A percentile compares a stretch with the other conserved stretches of the same genome.
phyloP scores from a whole-genome alignment of 2,113 vertebrate genomes.

The Pardalotus punctatus region DNA sequence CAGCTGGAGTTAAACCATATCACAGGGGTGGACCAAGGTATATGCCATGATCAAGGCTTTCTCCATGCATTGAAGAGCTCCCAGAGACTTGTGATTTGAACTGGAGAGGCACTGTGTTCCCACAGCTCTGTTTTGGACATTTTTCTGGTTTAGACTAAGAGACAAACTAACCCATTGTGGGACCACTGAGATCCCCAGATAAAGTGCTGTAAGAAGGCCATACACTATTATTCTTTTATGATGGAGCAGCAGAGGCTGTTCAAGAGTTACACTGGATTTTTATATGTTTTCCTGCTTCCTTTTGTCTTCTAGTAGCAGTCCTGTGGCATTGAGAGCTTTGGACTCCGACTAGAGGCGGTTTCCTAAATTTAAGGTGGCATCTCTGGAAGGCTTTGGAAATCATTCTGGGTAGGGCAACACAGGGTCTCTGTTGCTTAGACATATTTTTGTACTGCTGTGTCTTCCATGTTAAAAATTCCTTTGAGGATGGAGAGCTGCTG shows the following conservation, averaged over 20 bases:
- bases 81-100: neutral
- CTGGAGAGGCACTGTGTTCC: neutral
- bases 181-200: neutral
- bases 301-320: conserved; percentile 30
- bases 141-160: neutral
- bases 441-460: neutral
- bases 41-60: neutral
- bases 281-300: conserved; percentile 25
- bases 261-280: conserved; percentile 17
- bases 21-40: neutral
- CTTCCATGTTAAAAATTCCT: neutral
- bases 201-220: neutral
- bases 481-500: neutral
- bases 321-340: conserved; percentile 26
- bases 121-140: conserved; percentile 11
- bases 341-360: neutral
- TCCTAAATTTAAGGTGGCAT: conserved; percentile 48
- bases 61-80: neutral
- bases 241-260: neutral
- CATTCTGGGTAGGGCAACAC: neutral
- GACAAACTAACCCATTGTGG: conserved; percentile 1
- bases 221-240: neutral
- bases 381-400: neutral
- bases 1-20: neutral
- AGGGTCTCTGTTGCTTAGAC: neutral